Conservation (phyloP, 2,113 vertebrate species). For the Manacus vitellinus region DNA sequence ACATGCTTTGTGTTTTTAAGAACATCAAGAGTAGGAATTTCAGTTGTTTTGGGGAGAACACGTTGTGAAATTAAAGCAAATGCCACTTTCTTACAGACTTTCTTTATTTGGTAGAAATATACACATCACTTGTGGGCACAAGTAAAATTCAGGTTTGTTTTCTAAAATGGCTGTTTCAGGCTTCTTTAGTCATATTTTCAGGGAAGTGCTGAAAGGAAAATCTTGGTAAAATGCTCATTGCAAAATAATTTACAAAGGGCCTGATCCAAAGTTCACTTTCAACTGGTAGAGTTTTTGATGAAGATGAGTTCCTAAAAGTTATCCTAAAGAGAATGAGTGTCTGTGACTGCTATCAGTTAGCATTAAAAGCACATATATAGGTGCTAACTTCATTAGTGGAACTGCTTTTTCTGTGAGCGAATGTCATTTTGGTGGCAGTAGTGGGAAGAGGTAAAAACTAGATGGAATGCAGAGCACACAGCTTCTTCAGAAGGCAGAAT, state of each 20-base stretch:
- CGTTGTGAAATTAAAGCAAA: not conserved
- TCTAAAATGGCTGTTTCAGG: not conserved
- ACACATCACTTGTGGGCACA: not conserved
- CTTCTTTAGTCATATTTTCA: not conserved
- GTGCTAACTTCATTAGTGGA: not conserved
- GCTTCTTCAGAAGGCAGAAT: not conserved
- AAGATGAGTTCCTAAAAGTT: not conserved
- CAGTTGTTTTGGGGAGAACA: not conserved
- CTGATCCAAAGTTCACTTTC: not conserved
- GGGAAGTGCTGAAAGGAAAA: not conserved
- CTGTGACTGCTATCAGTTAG: not conserved
- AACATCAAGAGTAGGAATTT: not conserved
- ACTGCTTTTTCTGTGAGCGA: not conserved
- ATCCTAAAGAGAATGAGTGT: not conserved
- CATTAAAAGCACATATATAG: not conserved
- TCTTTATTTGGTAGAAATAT: not conserved
- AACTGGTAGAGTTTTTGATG: not conserved
- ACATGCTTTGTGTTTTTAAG: not conserved
- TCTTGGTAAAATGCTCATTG: not conserved
- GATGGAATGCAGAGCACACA: not conserved
- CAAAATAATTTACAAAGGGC: not conserved
- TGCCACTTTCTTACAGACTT: not conserved
- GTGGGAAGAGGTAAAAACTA: not conserved
- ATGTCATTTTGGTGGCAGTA: not conserved
- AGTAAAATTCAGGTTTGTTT: not conserved